Conservation (phyloP, 2,113 vertebrate species). For the Nicator chloris region DNA sequence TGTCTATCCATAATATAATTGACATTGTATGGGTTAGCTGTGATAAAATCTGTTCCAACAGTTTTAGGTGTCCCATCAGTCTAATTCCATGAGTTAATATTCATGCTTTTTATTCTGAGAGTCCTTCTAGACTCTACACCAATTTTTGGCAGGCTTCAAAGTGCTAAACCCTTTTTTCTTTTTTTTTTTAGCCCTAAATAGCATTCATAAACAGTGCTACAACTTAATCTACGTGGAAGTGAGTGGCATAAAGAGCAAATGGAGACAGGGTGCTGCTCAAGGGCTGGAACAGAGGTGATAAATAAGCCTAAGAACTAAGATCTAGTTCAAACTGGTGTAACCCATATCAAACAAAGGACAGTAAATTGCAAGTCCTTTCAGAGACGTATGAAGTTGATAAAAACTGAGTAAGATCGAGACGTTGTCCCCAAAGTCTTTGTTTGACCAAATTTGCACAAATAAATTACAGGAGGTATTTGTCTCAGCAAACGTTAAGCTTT, state of each 20-base stretch:
- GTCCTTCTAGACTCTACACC: neutral
- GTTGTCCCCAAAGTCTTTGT: neutral
- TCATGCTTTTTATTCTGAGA: neutral
- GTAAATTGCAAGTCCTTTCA: fast-evolving
- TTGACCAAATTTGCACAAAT: neutral
- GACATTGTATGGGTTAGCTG: neutral
- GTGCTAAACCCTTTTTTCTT: neutral
- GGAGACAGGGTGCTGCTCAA: neutral
- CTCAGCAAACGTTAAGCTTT: neutral
- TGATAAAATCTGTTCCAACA: neutral
- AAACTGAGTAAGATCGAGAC: neutral
- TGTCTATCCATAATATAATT: neutral
- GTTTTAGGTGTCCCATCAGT: neutral
- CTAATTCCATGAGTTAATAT: neutral
- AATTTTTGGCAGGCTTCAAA: neutral
- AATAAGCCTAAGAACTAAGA: neutral
- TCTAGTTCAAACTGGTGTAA: neutral
- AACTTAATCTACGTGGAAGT: neutral
- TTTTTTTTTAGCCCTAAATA: neutral
- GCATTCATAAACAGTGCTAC: neutral
- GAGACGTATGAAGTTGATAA: neutral
- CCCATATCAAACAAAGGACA: neutral
- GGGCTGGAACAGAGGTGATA: neutral
- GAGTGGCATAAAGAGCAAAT: neutral
- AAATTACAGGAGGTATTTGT: neutral